These are phyloP conservation scores for Staurois parvus DNA, from an alignment of 2,797 vertebrate species.

Conservation along the genomic window DNA sequence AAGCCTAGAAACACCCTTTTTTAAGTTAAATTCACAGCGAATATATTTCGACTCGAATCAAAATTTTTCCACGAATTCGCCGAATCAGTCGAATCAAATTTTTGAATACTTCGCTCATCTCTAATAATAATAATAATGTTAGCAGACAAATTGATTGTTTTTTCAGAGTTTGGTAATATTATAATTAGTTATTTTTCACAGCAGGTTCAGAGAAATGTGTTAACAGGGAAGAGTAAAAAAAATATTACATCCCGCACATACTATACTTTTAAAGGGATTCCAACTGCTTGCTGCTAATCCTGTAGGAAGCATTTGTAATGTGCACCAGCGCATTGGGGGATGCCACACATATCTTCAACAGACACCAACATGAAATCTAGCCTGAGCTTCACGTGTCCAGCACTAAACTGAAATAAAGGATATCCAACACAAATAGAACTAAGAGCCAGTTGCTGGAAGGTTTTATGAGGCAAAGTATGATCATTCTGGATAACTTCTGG, in stretches of 20 bases:
- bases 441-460: not conserved
- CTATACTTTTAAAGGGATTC: not conserved
- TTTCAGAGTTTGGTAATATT: too few relatives aligned
- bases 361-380: not conserved
- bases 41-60: too few relatives aligned
- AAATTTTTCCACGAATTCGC: too few relatives aligned
- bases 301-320: conserved; percentile 27
- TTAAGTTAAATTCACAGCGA: too few relatives aligned
- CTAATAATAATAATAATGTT: too few relatives aligned
- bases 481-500: not conserved
- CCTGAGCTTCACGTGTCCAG: not conserved
- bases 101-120: too few relatives aligned
- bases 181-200: too few relatives aligned
- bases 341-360: not conserved
- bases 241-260: not conserved
- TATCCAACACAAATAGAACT: not conserved
- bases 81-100: too few relatives aligned
- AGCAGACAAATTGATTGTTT: too few relatives aligned
- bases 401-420: not conserved
- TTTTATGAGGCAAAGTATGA: not conserved
- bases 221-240: not conserved
- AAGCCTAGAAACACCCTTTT: too few relatives aligned
- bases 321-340: not conserved
- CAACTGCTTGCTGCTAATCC: not conserved
- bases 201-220: not conserved